Conservation (phyloP, 2,113 vertebrate genomes). For the Myanophis thanlyinensis region DNA sequence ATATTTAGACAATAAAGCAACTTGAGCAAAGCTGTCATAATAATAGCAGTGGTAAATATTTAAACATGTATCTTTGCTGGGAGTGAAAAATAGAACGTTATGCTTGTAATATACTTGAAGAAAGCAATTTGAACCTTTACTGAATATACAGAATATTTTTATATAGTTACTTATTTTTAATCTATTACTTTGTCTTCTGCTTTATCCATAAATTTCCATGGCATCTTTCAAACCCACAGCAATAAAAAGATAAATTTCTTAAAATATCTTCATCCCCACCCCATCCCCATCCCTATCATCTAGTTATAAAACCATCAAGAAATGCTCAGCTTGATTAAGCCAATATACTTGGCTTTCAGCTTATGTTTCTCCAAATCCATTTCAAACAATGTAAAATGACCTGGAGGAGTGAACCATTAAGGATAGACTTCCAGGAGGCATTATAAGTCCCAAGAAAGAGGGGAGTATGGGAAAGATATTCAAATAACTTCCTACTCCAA, state of each 20-base stretch:
- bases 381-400: background rate
- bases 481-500: background rate
- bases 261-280: background rate
- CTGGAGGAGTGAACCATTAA: background rate
- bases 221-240: background rate
- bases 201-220: background rate
- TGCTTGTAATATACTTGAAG: background rate
- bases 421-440: background rate
- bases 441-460: background rate
- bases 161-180: background rate
- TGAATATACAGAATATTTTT: background rate
- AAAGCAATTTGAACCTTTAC: background rate
- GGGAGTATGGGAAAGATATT: background rate
- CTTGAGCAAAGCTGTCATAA: background rate
- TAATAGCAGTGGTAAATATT: constrained; percentile 14
- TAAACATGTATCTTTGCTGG: constrained; percentile 32
- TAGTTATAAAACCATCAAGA: background rate
- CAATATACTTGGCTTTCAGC: background rate
- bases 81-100: constrained; percentile 2
- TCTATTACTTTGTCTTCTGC: background rate
- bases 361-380: background rate
- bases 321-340: background rate
- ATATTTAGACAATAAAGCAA: constrained; percentile 14
- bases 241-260: background rate
- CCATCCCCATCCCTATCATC: background rate